Percentiles rank a stretch among this genome's conserved stretches.
Conservation (phyloP, 2,888 invertebrate species). For the Agonopterix subpropinquella region DNA sequence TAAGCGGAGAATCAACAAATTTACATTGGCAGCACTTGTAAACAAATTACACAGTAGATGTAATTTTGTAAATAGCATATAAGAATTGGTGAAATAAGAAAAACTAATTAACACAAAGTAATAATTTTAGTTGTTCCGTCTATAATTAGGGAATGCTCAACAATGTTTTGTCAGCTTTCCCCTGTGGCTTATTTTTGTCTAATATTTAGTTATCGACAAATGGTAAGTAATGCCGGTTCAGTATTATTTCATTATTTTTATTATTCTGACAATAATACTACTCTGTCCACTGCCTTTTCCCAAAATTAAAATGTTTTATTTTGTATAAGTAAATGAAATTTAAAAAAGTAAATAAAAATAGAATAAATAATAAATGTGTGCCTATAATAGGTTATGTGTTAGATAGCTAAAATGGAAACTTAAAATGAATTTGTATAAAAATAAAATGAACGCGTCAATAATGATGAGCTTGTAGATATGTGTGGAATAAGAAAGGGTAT, state of each 20-base stretch:
- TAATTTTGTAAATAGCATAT: too few species aligned
- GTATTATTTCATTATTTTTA: slow-evolving; percentile 3
- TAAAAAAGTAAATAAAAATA: slow-evolving; percentile 9
- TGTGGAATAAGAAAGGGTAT: slow-evolving; percentile 12
- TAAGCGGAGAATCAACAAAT: too few species aligned
- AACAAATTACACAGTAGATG: too few species aligned
- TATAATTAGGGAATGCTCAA: too few species aligned
- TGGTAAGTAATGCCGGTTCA: neutral
- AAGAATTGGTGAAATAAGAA: too few species aligned
- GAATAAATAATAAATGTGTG: slow-evolving; percentile 61
- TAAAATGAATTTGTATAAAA: slow-evolving; percentile 15
- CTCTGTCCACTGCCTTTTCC: slow-evolving; percentile 20
- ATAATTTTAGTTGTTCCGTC: too few species aligned
- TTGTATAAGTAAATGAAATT: neutral
- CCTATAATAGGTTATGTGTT: slow-evolving; percentile 59
- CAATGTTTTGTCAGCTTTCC: too few species aligned
- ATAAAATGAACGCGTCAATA: slow-evolving; percentile 43
- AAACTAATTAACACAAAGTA: too few species aligned
- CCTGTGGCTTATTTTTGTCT: too few species aligned
- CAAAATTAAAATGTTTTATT: neutral
- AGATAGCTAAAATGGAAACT: slow-evolving; percentile 41
- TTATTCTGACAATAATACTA: slow-evolving; percentile 18
- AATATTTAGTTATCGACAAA: too few species aligned
- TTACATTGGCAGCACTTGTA: too few species aligned
- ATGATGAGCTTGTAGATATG: slow-evolving; percentile 52